Base-by-base conservation (phyloP, 2,113 vertebrate genomes). In the Sisor rabdophorus region DNA sequence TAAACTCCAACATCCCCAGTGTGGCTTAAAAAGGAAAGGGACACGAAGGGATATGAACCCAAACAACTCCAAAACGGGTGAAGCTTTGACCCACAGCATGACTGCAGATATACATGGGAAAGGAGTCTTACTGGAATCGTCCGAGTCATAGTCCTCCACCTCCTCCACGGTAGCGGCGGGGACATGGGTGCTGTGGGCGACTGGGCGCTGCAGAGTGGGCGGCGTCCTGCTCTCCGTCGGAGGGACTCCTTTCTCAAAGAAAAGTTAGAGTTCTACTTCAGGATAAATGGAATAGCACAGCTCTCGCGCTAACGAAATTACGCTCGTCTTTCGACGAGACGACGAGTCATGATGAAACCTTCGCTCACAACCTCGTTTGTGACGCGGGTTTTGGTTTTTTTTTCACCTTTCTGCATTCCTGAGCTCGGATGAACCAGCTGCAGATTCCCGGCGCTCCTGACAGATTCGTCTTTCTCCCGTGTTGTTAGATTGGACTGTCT, bases 1-100 rank as follows among this genome's bases (percentile, higher is more conserved):
- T 94, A 89, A 95, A 95, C 75, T 95, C 94, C 88, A 95, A 83
- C 0, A 91, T 86, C 20, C 94, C 94, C 85, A 95, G 87, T 0
- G 94, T 94, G 44, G 94, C 93, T 95, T 82, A 1, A 11, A 74
- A 0, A 1, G 16, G 63, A 75, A 72, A 76, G 40, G 70, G 16
- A 50, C 63, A 52, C n/a, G 30, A 11, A 64, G 20, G 17, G 50
- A 48, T 36, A 28, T 48, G 26, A 64, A 64, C 61, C n/a, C 6
- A 26, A 58, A 58, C 11, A 19, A 22, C 22, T 26, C 16, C 64
- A 60, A 65, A 63, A 44, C 1, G 6, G 40, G 40, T 9, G 40
- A 44, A 44, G 4, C 5, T 53, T 24, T 12, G 63, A 30, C 15
- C 48, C 55, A 64, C 55, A 72, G 28, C 52, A 24, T 48, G 11